Evolutionary conservation across 1,140 invertebrate species (phyloP), one percentile per base, ranked within the genome.

Genomic region (Schlechtendalia chinensis): DNA sequence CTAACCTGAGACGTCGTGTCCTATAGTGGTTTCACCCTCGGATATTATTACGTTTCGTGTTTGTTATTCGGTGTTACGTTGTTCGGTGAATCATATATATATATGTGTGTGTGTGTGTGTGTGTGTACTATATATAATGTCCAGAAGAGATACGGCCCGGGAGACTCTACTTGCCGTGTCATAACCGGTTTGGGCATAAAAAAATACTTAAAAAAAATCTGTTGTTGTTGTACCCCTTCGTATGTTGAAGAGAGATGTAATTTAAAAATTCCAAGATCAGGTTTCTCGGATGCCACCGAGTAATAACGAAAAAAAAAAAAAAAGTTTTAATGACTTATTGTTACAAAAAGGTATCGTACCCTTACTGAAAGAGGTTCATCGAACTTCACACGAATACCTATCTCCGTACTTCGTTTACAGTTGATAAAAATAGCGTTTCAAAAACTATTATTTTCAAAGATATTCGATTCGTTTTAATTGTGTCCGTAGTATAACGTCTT

Each of bases 251-350:
- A 39, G 22, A 32, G 50, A 50, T 63, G 50, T 79, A 79, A 79
- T 79, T 79, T 79, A 79, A 79, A 79, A 79, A 79, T 79, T 79
- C 75, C 75, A 63, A 79, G 75, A 79, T 63, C 75, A 63, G 75
- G 75, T 79, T 79, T 79, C 45, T 79, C 5, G 16, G 58, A 29
- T 50, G 50, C 16, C 17, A 63, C 16, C 17, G 24, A 79, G 22
- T 63, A 77, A 63, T 29, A 79, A 63, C 24, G 39, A 79, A 63
- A 47, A 74, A 77, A 17, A 75, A 79, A 63, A 47, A 74, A 77
- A 17, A 75, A 61, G 39, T 79, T 63, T 29, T 79, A 79, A 79
- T 61, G 75, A 72, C 16, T 47, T 77, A 58, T 77, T 61, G 32
- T 77, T 77, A 59, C 32, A 8, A 59, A 59, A 77, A 8, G 58